These are phyloP conservation scores for Petromus typicus DNA, from an alignment of 2,113 vertebrate species.

Conservation along the genomic window DNA sequence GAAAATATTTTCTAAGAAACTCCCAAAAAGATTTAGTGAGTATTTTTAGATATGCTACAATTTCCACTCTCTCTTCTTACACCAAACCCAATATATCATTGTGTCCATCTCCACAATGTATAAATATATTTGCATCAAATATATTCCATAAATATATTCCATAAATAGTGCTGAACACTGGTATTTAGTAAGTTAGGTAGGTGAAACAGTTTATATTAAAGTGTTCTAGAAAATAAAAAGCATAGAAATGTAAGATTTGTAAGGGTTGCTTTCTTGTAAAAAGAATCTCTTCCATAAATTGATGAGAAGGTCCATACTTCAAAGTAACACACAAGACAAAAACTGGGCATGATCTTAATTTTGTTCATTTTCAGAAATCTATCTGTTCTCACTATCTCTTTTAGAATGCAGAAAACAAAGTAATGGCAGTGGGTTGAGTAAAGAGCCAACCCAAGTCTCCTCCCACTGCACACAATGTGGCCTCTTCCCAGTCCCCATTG, in stretches of 20 bases:
- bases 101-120: not conserved
- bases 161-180: not conserved
- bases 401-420: not conserved
- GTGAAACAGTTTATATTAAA: not conserved
- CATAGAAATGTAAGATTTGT: not conserved
- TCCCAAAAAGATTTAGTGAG: not conserved
- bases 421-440: not conserved
- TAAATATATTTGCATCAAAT: not conserved
- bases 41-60: not conserved
- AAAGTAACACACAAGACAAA: constrained; percentile 17
- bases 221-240: not conserved
- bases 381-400: not conserved
- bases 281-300: not conserved
- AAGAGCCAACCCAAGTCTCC: not conserved
- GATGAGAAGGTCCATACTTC: not conserved
- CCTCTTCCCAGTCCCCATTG: not conserved
- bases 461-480: accelerated
- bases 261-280: not conserved
- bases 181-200: not conserved
- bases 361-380: constrained; percentile 29
- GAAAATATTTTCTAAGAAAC: constrained; percentile 14
- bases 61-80: not conserved
- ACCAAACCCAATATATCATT: not conserved
- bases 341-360: constrained; percentile 1
- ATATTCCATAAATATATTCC: not conserved